Conservation (phyloP, 2,113 vertebrate species). For the Caranx ignobilis region DNA sequence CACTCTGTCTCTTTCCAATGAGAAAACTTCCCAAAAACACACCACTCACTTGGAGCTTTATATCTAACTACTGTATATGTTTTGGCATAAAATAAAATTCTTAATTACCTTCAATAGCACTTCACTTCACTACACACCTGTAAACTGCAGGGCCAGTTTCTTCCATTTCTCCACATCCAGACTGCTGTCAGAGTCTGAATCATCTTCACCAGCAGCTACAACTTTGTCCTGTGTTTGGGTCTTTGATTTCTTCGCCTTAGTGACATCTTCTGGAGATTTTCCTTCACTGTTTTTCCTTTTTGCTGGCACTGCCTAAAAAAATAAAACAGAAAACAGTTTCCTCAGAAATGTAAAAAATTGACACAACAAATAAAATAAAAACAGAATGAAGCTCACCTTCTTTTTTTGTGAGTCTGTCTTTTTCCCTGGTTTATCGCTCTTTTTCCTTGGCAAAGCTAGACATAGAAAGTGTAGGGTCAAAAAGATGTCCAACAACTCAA, state of each 20-base stretch:
- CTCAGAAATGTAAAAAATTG: not conserved
- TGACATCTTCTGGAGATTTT: constrained; percentile 33
- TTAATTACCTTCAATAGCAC: no score
- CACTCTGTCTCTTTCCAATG: constrained; percentile 1
- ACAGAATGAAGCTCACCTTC: constrained; percentile 43
- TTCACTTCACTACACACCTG: constrained; percentile 51
- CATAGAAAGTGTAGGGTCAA: not conserved
- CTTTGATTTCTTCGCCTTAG: constrained; percentile 62
- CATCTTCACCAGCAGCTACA: constrained; percentile 33
- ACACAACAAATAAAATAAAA: not conserved
- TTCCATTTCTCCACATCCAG: constrained; percentile 86
- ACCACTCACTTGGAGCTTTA: not conserved
- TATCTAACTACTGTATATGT: not conserved
- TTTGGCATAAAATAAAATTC: not conserved
- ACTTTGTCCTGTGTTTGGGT: not conserved
- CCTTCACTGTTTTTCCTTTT: constrained; percentile 59
- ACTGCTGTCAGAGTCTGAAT: constrained; percentile 85
- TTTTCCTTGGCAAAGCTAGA: constrained; percentile 48
- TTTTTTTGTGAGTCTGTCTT: constrained; percentile 44
- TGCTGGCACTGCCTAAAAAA: constrained; percentile 20
- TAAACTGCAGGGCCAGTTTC: constrained; percentile 66
- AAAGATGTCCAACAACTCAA: not conserved
- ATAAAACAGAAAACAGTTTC: not conserved
- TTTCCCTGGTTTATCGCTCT: constrained; percentile 39
- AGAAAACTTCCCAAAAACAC: not conserved